Conservation (phyloP, 2,797 vertebrate species). For the Taeniopygia guttata region DNA sequence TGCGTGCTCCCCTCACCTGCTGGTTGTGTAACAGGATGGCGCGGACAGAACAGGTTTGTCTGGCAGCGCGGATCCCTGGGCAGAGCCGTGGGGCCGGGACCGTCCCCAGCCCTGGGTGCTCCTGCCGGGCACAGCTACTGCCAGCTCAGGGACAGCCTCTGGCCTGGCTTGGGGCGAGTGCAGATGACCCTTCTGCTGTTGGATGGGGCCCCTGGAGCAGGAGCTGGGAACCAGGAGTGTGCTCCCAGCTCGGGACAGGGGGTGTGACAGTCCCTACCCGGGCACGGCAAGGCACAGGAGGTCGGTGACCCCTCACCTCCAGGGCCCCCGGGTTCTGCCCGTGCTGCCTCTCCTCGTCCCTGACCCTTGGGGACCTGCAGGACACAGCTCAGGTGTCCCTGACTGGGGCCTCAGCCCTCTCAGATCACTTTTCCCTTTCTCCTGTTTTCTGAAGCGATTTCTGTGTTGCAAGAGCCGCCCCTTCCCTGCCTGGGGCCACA, state of each 20-base stretch:
- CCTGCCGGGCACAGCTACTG: background rate
- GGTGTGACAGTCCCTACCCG: too few relatives aligned
- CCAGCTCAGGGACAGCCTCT: background rate
- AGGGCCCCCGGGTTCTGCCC: background rate
- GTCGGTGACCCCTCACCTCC: accelerated
- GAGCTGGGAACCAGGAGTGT: background rate
- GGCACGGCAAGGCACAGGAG: background rate
- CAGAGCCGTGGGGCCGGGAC: accelerated
- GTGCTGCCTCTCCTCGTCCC: background rate
- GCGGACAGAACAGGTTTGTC: background rate
- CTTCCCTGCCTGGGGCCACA: background rate
- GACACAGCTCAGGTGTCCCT: background rate
- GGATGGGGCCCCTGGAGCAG: background rate
- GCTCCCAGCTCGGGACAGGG: background rate
- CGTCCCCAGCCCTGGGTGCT: background rate
- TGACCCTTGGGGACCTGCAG: background rate
- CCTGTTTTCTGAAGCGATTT: background rate
- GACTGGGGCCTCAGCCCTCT: background rate
- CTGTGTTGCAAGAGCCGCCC: background rate
- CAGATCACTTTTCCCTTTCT: background rate
- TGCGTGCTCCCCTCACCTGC: background rate
- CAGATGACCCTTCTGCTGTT: background rate
- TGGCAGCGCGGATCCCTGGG: background rate
- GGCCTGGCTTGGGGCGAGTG: background rate
- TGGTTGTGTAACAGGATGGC: background rate